A percentile compares a stretch with the other conserved stretches of the same genome.
phyloP scores from a whole-genome alignment of 2,797 vertebrate genomes.

The Erethizon dorsatum region DNA sequence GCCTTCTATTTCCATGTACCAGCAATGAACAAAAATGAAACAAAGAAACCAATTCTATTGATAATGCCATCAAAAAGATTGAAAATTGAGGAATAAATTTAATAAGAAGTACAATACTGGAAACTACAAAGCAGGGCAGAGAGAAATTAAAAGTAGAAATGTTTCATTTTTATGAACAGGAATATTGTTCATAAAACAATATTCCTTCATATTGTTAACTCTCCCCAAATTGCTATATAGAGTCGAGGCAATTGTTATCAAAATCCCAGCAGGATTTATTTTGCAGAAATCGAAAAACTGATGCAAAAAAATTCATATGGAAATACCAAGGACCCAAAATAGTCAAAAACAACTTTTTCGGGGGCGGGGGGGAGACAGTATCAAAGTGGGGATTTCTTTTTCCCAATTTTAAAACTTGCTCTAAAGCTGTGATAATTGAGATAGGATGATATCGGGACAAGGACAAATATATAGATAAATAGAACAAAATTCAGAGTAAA shows the following conservation, averaged over 20 bases:
- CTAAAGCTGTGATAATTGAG: background rate
- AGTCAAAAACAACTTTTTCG: background rate
- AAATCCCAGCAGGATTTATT: background rate
- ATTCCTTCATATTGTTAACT: background rate
- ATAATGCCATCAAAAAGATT: background rate
- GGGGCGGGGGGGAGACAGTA: too few relatives aligned
- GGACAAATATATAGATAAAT: background rate
- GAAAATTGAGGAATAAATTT: background rate
- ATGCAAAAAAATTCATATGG: constrained; percentile 20
- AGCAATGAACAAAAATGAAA: background rate
- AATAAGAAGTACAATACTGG: background rate
- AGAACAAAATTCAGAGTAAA: background rate
- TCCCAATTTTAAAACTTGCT: constrained; percentile 1
- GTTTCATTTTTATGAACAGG: background rate
- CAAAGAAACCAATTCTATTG: background rate
- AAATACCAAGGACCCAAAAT: background rate
- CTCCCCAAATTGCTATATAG: background rate
- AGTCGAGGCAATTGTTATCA: background rate
- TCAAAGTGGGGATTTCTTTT: background rate
- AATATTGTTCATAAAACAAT: background rate
- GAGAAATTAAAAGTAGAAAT: background rate
- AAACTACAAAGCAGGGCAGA: background rate
- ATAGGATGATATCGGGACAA: background rate
- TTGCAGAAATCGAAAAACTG: background rate
- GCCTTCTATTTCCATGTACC: background rate